phyloP scores from a whole-genome alignment of 2,797 vertebrate genomes.

The Dendrocincla fuliginosa region DNA sequence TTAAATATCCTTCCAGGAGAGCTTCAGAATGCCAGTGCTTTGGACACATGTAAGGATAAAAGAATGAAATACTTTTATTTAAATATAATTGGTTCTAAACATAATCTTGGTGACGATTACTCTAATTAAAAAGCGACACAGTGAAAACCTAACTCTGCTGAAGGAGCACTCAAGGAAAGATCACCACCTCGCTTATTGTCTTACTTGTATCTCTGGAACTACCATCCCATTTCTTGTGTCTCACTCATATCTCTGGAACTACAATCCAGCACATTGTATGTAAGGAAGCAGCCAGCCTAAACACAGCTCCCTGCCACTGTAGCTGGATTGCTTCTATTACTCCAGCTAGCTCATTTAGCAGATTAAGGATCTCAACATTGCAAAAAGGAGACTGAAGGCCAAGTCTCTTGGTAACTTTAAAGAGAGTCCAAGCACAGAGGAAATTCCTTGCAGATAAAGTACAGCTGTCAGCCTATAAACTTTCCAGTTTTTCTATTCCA shows the following conservation, averaged over 20 bases:
- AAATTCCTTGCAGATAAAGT: conserved; percentile 7
- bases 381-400: neutral
- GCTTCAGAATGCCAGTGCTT: neutral
- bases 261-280: neutral
- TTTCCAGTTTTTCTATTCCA: neutral
- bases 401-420: conserved; percentile 11
- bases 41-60: neutral
- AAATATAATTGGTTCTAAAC: neutral
- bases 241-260: neutral
- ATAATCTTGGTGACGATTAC: neutral
- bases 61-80: neutral
- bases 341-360: conserved; percentile 16
- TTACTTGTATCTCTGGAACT: neutral
- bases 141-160: neutral
- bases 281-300: neutral
- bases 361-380: conserved; percentile 5
- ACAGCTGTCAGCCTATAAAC: neutral
- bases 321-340: neutral
- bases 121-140: neutral
- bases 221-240: neutral
- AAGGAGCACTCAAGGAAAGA: neutral
- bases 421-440: neutral
- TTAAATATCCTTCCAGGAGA: neutral
- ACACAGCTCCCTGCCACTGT: neutral
- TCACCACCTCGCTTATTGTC: neutral